Evolutionary conservation across 2,888 invertebrate genomes (phyloP), one percentile per base, ranked within the genome.

Genomic region (Chorisops tibialis): DNA sequence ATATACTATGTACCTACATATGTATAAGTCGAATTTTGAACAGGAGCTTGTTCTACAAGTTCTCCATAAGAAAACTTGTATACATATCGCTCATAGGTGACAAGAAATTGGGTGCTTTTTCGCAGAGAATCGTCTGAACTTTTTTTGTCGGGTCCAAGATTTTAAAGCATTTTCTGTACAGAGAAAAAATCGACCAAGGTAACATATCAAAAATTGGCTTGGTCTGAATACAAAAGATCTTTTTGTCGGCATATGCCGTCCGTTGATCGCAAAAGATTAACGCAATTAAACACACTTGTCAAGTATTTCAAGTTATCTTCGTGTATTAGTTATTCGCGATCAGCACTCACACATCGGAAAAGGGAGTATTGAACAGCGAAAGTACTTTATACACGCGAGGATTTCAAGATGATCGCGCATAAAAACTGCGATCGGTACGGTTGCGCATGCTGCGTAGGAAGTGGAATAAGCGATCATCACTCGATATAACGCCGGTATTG

Each of bases 31-130:
- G n/a, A 30, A 30, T 30, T 5, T 14, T 19, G 14, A 16, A 9
- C 30, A 30, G n/a, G n/a, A n/a, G 19, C 56, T 43, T 43, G 56
- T 56, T 56, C 56, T n/a, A 30, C 56, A 43, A 56, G 21, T 45
- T 56, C 43, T 45, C 45, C 30, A 30, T 30, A 30, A 30, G 30
- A 30, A 30, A 30, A 7, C 9, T 30, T 30, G 30, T 30, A 30
- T 9, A 30, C 30, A 30, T 30, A 30, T 9, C 9, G 30, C 5
- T 30, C 30, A 30, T 7, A 30, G 30, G 30, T 30, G 30, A 30
- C 30, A 30, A 30, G 30, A 30, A 30, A 30, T 30, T 30, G 7
- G 30, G 30, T 30, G 30, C 30, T 9, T 7, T 30, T 9, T 30
- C 30, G 30, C 5, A 30, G 24, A 24, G 24, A 30, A 30, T 30